Conservation (phyloP, 2,797 vertebrate genomes). For the Acanthurus tractus region DNA sequence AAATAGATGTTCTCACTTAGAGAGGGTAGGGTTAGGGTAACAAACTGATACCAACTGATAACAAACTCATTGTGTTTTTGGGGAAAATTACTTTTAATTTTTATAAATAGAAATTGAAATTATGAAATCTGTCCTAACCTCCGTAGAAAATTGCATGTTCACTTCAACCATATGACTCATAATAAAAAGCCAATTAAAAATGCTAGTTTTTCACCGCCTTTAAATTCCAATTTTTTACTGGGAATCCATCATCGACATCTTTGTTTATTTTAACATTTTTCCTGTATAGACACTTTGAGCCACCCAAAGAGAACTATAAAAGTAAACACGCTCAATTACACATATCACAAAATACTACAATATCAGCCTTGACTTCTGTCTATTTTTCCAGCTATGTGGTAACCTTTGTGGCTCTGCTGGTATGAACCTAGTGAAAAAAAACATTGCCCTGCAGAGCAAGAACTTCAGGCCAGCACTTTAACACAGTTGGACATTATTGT, state of each 20-base stretch:
- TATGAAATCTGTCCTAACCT: background rate
- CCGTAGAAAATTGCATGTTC: background rate
- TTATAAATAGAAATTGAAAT: too few species aligned
- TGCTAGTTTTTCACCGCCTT: background rate
- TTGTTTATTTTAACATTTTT: background rate
- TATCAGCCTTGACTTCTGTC: background rate
- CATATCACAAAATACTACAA: background rate
- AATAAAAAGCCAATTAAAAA: background rate
- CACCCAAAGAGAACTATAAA: slow-evolving; percentile 7
- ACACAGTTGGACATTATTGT: slow-evolving; percentile 49
- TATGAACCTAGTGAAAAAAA: slow-evolving; percentile 13
- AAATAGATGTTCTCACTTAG: too few species aligned
- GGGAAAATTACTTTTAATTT: too few species aligned
- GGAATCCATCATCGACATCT: slow-evolving; percentile 2
- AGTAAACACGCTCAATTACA: background rate
- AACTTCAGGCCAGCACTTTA: slow-evolving; percentile 45
- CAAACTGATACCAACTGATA: too few species aligned
- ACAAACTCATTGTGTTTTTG: too few species aligned
- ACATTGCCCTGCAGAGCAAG: slow-evolving; percentile 35
- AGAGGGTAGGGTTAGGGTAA: too few species aligned
- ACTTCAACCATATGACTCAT: background rate
- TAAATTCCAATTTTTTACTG: slow-evolving; percentile 5
- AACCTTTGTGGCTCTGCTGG: slow-evolving; percentile 16
- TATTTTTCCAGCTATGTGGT: slow-evolving; percentile 19
- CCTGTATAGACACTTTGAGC: background rate